Evolutionary conservation across 2,888 invertebrate species (phyloP), one percentile per base, ranked within the genome.

Genomic region (Melolontha melolontha): DNA sequence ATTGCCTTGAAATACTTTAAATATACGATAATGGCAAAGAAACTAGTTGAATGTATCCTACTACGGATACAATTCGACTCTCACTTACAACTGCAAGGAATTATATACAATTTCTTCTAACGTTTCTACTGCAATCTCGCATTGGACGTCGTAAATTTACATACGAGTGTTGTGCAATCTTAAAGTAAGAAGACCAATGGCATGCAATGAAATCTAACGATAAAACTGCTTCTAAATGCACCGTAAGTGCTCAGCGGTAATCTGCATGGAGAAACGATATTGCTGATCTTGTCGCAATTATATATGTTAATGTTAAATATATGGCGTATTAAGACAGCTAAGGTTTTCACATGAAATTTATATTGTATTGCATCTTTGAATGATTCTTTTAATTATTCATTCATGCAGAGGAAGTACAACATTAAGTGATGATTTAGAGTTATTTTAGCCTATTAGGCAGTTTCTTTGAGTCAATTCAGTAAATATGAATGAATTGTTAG

Each of bases 191-290:
- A 34, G 57, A 57, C 57, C 57, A 57, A 57, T 42, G 41, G 57
- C 42, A 57, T 54, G 65, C 54, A 66, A 66, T 66, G 65, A 66
- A 66, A 66, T 55, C 54, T 55, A 54, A 66, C 55, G 65, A 47
- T 57, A 57, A 57, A 55, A 34, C 47, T 55, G 55, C 44, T 17
- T 71, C 71, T 69, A 74, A 77, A 76, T 74, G 77, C 75, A 78
- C 77, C 76, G 78, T 78, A 77, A 77, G 76, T 77, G 74, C 73
- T 75, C 74, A 76, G 76, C 76, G 76, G 74, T 77, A 77, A 79
- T 79, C 67, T 67, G 63, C 62, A 62, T 52, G 42, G 51, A 51
- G 62, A 51, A 67, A 67, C 67, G 57, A 57, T 57, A 57, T 57
- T 57, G 41, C 57, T 57, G 41, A 41, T 57, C 42, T 22, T 22